Conservation (phyloP, 2,888 invertebrate genomes). For the Scelioninae gen. 2 region DNA sequence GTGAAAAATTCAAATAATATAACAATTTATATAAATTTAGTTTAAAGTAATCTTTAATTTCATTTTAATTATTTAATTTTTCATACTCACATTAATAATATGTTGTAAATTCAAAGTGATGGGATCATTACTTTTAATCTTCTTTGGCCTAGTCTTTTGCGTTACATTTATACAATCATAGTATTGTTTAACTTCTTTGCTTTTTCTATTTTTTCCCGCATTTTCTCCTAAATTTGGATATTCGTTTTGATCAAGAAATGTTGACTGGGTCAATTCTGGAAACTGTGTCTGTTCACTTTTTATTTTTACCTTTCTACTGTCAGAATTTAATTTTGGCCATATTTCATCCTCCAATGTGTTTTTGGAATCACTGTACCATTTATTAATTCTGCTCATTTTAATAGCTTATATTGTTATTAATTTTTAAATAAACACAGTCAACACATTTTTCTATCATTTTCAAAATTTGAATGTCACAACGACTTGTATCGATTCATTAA, state of each 20-base stretch:
- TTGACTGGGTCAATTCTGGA: background rate
- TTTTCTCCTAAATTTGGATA: conserved; percentile 23
- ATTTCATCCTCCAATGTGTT: conserved; percentile 31
- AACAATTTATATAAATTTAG: too few species aligned
- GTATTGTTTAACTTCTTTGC: conserved; percentile 27
- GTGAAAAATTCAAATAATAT: too few species aligned
- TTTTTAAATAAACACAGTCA: too few species aligned
- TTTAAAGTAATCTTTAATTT: background rate
- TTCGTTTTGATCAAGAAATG: conserved; percentile 20
- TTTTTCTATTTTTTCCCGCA: background rate
- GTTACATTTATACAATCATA: conserved; percentile 22
- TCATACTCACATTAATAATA: conserved; percentile 26
- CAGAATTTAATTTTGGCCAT: conserved; percentile 28
- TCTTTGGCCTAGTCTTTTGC: conserved; percentile 18
- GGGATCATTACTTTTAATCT: conserved; percentile 27
- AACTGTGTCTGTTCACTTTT: background rate
- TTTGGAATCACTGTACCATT: conserved; percentile 32
- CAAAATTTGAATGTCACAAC: too few species aligned
- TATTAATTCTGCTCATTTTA: conserved; percentile 37
- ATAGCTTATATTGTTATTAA: too few species aligned
- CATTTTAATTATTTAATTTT: background rate
- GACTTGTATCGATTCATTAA: too few species aligned
- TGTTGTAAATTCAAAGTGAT: conserved; percentile 23
- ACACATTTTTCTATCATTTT: too few species aligned
- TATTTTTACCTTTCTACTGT: background rate